These are phyloP conservation scores for Gonatopus flavifemur DNA, from an alignment of 1,140 invertebrate species.

Conservation along the genomic window DNA sequence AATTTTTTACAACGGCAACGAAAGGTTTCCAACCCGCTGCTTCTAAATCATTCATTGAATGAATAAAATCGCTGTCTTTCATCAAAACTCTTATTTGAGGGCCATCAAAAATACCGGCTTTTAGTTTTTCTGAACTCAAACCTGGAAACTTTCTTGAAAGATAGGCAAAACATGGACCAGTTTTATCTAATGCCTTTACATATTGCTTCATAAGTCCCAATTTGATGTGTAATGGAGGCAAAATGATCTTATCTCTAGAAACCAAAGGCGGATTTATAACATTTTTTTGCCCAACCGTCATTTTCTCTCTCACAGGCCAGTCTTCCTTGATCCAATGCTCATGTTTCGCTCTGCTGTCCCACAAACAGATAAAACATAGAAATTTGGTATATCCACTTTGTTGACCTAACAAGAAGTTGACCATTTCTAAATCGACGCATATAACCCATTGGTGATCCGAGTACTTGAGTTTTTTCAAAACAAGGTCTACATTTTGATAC, in stretches of 20 bases:
- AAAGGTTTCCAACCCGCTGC: no score
- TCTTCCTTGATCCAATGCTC: conserved; percentile 21
- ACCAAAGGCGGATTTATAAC: no score
- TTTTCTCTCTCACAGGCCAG: no score
- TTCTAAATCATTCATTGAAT: no score
- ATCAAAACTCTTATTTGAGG: conserved; percentile 23
- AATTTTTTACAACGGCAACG: no score
- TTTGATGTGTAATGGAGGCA: conserved; percentile 47
- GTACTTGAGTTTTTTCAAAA: no score
- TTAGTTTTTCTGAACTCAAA: conserved; percentile 24
- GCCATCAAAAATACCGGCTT: conserved; percentile 35
- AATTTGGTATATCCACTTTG: no score
- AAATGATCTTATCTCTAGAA: neutral
- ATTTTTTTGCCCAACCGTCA: no score
- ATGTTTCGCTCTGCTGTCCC: conserved; percentile 37
- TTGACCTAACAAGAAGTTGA: no score
- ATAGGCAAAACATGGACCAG: conserved; percentile 37
- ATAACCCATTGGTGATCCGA: no score
- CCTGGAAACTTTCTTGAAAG: conserved; percentile 29
- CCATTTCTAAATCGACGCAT: no score
- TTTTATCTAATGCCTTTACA: conserved; percentile 41
- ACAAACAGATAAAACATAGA: conserved; percentile 43
- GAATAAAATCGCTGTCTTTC: neutral
- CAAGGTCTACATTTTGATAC: no score
- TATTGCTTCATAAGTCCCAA: conserved; percentile 48